Evolutionary conservation across 53 echinoderm and acorn worm genomes (phyloP).

Genomic region (Henricia sp.): DNA sequence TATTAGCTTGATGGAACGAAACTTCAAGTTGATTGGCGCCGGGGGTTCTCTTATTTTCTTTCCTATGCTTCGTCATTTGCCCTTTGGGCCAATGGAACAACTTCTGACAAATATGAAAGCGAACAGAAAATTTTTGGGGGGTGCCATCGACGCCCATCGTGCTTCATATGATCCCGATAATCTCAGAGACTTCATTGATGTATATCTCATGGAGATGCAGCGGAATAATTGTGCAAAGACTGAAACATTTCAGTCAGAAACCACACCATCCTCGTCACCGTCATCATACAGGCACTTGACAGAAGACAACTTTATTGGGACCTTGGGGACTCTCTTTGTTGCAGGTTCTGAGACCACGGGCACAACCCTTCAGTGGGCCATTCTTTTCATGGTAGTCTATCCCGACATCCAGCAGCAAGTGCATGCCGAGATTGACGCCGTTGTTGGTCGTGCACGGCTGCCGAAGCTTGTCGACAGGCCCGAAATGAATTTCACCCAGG

Average conservation of each 20-base stretch:
- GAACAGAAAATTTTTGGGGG: conserved; percentile 13
- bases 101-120: conserved; percentile 29
- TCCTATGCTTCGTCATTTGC: conserved; percentile 47
- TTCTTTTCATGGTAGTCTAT: conserved; percentile 49
- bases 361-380: conserved; percentile 33
- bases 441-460: conserved; percentile 58
- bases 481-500: too few species aligned
- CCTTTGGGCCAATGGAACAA: conserved; percentile 18
- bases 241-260: too few species aligned
- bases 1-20: neutral
- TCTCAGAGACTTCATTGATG: conserved; percentile 53
- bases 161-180: conserved; percentile 33
- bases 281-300: neutral
- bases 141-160: conserved; percentile 28
- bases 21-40: conserved; percentile 20
- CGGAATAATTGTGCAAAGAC: too few species aligned
- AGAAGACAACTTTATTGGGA: conserved; percentile 18
- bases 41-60: conserved; percentile 35
- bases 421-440: conserved; percentile 52
- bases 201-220: conserved; percentile 48
- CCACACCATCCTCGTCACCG: neutral
- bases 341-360: conserved; percentile 61
- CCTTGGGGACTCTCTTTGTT: conserved; percentile 37
- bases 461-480: conserved; percentile 59
- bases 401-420: conserved; percentile 51